Percentiles rank a stretch among this genome's conserved stretches.
These are phyloP conservation scores for Lanistes nyassanus DNA, from an alignment of 1,140 invertebrate species.

Conservation along the genomic window DNA sequence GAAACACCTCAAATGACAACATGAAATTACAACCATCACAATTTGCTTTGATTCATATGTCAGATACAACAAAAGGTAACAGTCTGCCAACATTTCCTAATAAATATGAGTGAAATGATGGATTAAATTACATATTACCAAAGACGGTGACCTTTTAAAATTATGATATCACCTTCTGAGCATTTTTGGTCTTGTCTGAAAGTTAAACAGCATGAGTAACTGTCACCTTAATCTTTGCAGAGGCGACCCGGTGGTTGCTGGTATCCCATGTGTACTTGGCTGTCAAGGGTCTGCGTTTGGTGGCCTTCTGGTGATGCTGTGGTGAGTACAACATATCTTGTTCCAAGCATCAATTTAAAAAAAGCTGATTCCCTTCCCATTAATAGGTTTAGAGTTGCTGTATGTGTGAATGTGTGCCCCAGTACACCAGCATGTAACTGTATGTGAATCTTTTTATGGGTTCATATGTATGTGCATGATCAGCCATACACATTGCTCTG, in stretches of 20 bases:
- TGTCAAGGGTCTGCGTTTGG: slow-evolving; percentile 37
- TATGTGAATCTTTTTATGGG: too few relatives aligned
- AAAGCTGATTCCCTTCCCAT: too few relatives aligned
- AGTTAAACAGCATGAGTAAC: neutral
- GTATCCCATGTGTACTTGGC: slow-evolving; percentile 56
- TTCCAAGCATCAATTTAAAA: too few relatives aligned
- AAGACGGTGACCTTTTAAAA: neutral
- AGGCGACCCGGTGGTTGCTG: slow-evolving; percentile 40
- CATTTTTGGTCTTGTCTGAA: neutral
- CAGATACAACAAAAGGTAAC: neutral
- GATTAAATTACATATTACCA: neutral
- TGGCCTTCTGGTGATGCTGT: too few relatives aligned
- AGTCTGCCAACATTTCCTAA: too few relatives aligned
- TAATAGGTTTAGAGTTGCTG: too few relatives aligned
- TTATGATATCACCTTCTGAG: neutral
- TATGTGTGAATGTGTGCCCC: too few relatives aligned
- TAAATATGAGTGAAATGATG: slow-evolving; percentile 2
- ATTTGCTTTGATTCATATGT: neutral
- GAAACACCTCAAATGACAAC: neutral
- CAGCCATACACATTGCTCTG: too few relatives aligned
- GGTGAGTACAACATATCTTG: too few relatives aligned
- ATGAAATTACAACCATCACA: neutral
- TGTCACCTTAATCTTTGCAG: slow-evolving; percentile 41
- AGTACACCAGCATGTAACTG: too few relatives aligned
- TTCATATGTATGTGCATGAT: too few relatives aligned